Evolutionary conservation across 1,140 invertebrate genomes (phyloP).

Genomic region (Meloidogyne hapla): DNA sequence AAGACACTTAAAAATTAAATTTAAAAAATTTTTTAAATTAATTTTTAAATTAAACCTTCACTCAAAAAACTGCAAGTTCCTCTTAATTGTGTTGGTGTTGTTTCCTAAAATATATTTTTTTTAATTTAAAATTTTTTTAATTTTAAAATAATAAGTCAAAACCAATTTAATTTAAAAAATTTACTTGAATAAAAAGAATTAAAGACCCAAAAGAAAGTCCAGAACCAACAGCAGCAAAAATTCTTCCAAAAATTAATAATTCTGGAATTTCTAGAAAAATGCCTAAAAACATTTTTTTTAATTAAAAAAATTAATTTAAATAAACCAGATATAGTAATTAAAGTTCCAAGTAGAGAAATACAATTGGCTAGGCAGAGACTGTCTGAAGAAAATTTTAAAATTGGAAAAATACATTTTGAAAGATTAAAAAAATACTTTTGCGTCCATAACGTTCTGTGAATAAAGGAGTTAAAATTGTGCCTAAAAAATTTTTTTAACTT

Average conservation of each 20-base stretch:
- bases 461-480: constrained; percentile 39
- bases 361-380: constrained; percentile 40
- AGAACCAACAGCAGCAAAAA: constrained; percentile 43
- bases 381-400: constrained; percentile 27
- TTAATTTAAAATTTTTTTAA: too few species aligned
- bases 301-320: constrained; percentile 24
- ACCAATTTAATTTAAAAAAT: too few species aligned
- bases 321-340: constrained; percentile 29
- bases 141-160: too few species aligned
- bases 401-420: constrained; percentile 14
- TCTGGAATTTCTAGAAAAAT: constrained; percentile 39
- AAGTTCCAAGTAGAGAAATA: constrained; percentile 28
- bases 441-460: constrained; percentile 48
- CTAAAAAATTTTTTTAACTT: not conserved
- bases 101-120: constrained; percentile 42
- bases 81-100: constrained; percentile 51
- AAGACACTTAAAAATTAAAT: constrained; percentile 28
- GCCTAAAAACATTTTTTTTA: not conserved
- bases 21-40: not conserved
- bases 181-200: constrained; percentile 56
- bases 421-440: constrained; percentile 17
- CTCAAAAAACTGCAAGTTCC: constrained; percentile 51
- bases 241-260: constrained; percentile 48
- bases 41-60: constrained; percentile 9
- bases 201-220: constrained; percentile 57